Evolutionary conservation across 2,797 vertebrate genomes (phyloP), one percentile per base, ranked within the genome.

Genomic region (Hylomyscus alleni): DNA sequence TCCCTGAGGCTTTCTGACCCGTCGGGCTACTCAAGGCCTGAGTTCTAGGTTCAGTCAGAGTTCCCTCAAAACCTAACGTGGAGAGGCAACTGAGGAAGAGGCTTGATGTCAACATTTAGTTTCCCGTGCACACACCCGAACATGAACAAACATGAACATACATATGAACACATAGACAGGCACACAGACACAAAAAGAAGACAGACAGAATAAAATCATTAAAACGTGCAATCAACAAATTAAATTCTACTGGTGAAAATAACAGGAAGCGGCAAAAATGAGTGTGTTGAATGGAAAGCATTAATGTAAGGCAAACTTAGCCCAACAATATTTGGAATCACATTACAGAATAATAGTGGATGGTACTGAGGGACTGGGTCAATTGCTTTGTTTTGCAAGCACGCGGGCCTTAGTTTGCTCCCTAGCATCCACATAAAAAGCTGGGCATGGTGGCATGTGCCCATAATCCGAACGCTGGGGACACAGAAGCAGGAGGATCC

Each of bases 191-290:
- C 85, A 54, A 76, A 78, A 90, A 52, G 44, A 50, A 95, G 50
- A 94, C 40, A 95, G 50, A 94, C 40, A 76, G 92, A 80, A 91
- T 85, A 7, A 94, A 94, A 60, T 62, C 10, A 58, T 31, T n/a
- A 95, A 65, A 69, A 44, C 29, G 81, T 47, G 6, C 0, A 56
- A 69, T 54, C 40, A 80, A 84, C 54, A 62, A 86, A 93, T 60
- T 78, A 89, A 84, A 47, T n/a, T 75, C 3, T 34, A 56, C 88
- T 88, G 24, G 29, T 58, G 65, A 84, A 93, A 93, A 40, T 67
- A 40, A 93, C 82, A 88, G 6, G 26, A 34, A 20, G 7, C 1
- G 5, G 11, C 11, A 58, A 88, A 52, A 78, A 67, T 22, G 62
- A 81, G 82, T 3, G 37, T 11, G 44, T n/a, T 65, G 75, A 67